Conservation (phyloP, 2,797 vertebrate genomes). For the Danio aesculapii region DNA sequence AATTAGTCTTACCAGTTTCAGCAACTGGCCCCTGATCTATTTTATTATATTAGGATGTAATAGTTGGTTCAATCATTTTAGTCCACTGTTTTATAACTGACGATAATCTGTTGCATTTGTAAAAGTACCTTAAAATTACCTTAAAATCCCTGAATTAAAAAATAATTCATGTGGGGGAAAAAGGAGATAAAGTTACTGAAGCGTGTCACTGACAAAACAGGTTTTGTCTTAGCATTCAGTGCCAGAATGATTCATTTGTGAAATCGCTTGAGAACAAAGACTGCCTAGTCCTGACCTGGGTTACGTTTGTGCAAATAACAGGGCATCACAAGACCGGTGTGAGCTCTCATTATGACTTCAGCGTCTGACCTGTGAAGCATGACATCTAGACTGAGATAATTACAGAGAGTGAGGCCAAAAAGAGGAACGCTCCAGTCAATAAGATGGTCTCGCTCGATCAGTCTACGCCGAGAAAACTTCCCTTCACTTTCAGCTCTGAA, state of each 20-base stretch:
- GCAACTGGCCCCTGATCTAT: too few species aligned
- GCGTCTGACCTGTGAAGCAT: slow-evolving; percentile 24
- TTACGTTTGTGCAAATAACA: slow-evolving; percentile 30
- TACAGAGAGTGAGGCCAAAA: not conserved
- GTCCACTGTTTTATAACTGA: not conserved
- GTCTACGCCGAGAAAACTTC: not conserved
- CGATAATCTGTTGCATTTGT: not conserved
- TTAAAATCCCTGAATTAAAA: not conserved
- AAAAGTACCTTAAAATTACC: not conserved
- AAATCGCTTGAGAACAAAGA: slow-evolving; percentile 13
- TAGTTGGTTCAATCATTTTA: not conserved
- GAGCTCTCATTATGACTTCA: slow-evolving; percentile 43
- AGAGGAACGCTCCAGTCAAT: not conserved
- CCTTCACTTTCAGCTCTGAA: slow-evolving; percentile 2
- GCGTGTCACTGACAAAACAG: not conserved
- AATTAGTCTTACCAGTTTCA: too few species aligned
- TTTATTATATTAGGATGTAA: too few species aligned
- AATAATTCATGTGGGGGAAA: not conserved
- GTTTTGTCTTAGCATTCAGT: not conserved
- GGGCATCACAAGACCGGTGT: slow-evolving; percentile 29
- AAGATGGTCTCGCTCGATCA: not conserved
- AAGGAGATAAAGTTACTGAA: not conserved
- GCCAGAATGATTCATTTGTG: not conserved
- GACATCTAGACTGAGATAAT: slow-evolving; percentile 18
- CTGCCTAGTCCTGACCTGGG: not conserved